These are phyloP conservation scores for Drosophila kuntzei DNA, from an alignment of 2,888 invertebrate species.

Conservation along the genomic window DNA sequence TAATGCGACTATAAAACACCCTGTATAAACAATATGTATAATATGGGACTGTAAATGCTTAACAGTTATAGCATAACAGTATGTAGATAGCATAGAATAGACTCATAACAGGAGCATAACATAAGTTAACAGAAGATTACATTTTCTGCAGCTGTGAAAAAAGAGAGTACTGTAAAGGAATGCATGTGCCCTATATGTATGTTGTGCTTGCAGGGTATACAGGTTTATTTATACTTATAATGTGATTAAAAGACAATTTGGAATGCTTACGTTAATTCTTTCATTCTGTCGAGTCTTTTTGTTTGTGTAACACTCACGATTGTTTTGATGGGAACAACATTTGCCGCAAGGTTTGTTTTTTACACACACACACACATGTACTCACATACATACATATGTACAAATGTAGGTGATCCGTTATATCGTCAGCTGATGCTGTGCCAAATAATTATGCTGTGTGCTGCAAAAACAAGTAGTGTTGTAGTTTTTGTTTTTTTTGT, in stretches of 20 bases:
- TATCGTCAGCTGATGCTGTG: slow-evolving; percentile 26
- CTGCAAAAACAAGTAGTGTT: slow-evolving; percentile 38
- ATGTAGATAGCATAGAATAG: background rate
- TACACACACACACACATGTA: background rate
- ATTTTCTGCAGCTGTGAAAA: background rate
- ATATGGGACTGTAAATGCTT: background rate
- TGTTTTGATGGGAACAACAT: slow-evolving; percentile 18
- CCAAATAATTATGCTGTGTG: slow-evolving; percentile 41
- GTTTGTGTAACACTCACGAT: slow-evolving; percentile 12
- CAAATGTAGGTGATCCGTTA: slow-evolving; percentile 4
- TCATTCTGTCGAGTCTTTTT: slow-evolving; percentile 1
- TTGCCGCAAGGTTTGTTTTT: slow-evolving; percentile 4
- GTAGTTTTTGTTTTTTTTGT: slow-evolving; percentile 21
- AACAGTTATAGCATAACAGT: background rate
- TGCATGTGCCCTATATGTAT: background rate
- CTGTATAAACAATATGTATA: background rate
- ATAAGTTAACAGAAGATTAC: background rate
- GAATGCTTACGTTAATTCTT: slow-evolving; percentile 31
- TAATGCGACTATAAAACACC: background rate
- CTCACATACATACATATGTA: background rate
- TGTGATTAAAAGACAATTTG: slow-evolving; percentile 37
- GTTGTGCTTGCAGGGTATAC: slow-evolving; percentile 12
- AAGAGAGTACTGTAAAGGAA: background rate
- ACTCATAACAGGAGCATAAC: background rate
- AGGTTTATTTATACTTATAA: slow-evolving; percentile 25